Percentiles rank a stretch among this genome's conserved stretches.
Conservation (phyloP, 2,888 invertebrate genomes). For the Rutpela maculata region DNA sequence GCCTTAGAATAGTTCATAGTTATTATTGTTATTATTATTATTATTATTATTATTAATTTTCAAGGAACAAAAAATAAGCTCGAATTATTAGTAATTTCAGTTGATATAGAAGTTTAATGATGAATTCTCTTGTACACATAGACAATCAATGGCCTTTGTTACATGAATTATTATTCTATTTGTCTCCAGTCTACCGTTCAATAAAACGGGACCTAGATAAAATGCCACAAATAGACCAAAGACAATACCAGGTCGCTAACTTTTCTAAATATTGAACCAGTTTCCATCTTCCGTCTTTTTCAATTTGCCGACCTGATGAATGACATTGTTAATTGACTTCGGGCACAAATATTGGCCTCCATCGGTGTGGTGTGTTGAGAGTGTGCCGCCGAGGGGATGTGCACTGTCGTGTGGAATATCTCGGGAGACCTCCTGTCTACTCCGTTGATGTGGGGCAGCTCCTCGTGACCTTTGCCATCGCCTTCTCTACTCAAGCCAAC, state of each 20-base stretch:
- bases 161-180: too few species aligned
- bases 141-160: too few species aligned
- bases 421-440: conserved; percentile 68
- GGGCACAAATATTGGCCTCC: conserved; percentile 53
- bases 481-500: conserved; percentile 41
- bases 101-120: too few species aligned
- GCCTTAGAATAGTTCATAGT: too few species aligned
- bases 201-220: neutral
- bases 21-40: too few species aligned
- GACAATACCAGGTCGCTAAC: conserved; percentile 5
- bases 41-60: too few species aligned
- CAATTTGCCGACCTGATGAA: conserved; percentile 53
- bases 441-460: conserved; percentile 68
- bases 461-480: conserved; percentile 66
- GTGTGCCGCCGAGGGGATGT: conserved; percentile 33
- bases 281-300: conserved; percentile 54
- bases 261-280: conserved; percentile 11
- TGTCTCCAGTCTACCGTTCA: neutral
- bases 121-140: too few species aligned
- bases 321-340: conserved; percentile 55
- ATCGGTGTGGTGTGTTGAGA: conserved; percentile 33
- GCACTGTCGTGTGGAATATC: conserved; percentile 65
- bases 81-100: too few species aligned
- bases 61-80: too few species aligned
- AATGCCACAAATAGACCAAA: neutral